These are phyloP conservation scores for Drosophila pseudotakahashii DNA, from an alignment of 2,888 invertebrate genomes.

Conservation along the genomic window DNA sequence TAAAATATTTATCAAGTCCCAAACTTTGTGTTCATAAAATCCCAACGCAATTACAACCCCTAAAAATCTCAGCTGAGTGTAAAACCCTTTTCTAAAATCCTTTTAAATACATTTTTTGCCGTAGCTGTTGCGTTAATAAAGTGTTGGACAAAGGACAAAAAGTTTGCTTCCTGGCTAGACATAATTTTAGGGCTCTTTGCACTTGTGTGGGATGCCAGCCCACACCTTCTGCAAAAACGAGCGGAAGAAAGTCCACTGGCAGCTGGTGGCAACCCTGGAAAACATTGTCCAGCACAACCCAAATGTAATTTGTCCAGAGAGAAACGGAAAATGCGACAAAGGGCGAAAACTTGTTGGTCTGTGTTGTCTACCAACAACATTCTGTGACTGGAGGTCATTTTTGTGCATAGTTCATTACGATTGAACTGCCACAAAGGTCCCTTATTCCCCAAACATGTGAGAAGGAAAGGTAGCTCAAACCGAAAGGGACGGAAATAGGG, in stretches of 20 bases:
- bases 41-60: constrained; percentile 5
- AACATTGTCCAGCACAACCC: constrained; percentile 36
- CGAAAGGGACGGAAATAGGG: constrained; percentile 8
- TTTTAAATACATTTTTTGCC: constrained; percentile 10
- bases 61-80: constrained; percentile 13
- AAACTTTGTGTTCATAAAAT: no score
- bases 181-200: constrained; percentile 67
- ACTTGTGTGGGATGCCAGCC: constrained; percentile 47
- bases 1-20: neutral
- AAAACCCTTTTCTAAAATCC: constrained; percentile 9
- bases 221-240: constrained; percentile 25
- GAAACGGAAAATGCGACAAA: constrained; percentile 41
- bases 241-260: constrained; percentile 44
- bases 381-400: constrained; percentile 69
- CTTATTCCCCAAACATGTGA: constrained; percentile 27
- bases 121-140: constrained; percentile 29
- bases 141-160: constrained; percentile 69
- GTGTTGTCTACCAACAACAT: constrained; percentile 61
- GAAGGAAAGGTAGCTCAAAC: neutral
- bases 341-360: constrained; percentile 43
- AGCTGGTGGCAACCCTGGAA: constrained; percentile 59
- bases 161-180: constrained; percentile 77
- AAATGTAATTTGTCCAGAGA: constrained; percentile 69
- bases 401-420: constrained; percentile 78
- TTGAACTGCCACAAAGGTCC: constrained; percentile 75